Percentiles rank a stretch among this genome's conserved stretches.
These are phyloP conservation scores for Halictus ligatus DNA, from an alignment of 2,888 invertebrate genomes.

Conservation along the genomic window DNA sequence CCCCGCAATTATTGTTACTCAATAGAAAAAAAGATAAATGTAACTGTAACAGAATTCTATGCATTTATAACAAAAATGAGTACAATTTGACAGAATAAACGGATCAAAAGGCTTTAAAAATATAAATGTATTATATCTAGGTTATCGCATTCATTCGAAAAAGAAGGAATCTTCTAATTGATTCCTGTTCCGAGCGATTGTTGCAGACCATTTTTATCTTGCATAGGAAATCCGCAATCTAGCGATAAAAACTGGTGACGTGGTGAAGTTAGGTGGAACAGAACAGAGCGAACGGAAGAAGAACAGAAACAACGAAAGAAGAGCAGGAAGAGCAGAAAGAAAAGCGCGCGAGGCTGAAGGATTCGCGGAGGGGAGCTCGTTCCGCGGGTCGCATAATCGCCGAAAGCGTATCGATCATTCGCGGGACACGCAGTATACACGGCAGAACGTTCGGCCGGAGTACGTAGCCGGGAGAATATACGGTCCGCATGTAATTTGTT, in stretches of 20 bases:
- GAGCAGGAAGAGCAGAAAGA: neutral
- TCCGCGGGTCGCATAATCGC: neutral
- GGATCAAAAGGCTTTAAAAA: too few species aligned
- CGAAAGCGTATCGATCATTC: slow-evolving; percentile 6
- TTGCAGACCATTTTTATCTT: neutral
- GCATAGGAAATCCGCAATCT: neutral
- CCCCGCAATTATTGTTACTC: too few species aligned
- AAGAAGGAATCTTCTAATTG: neutral
- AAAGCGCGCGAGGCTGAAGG: neutral
- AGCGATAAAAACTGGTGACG: neutral
- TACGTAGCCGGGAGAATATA: slow-evolving; percentile 25
- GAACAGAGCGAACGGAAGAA: neutral
- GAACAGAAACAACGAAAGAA: neutral
- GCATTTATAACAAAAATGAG: too few species aligned
- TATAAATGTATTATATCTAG: too few species aligned
- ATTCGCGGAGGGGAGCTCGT: neutral
- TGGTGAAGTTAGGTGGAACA: neutral
- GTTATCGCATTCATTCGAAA: too few species aligned
- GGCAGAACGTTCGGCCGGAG: slow-evolving; percentile 32
- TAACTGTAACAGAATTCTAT: too few species aligned
- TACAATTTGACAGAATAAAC: too few species aligned
- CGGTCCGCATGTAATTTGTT: slow-evolving; percentile 56
- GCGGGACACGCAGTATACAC: slow-evolving; percentile 24
- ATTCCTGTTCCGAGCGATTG: neutral
- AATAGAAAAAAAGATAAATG: too few species aligned